Evolutionary conservation across 2,888 invertebrate genomes (phyloP).

Genomic region (Plemyria rubiginata): DNA sequence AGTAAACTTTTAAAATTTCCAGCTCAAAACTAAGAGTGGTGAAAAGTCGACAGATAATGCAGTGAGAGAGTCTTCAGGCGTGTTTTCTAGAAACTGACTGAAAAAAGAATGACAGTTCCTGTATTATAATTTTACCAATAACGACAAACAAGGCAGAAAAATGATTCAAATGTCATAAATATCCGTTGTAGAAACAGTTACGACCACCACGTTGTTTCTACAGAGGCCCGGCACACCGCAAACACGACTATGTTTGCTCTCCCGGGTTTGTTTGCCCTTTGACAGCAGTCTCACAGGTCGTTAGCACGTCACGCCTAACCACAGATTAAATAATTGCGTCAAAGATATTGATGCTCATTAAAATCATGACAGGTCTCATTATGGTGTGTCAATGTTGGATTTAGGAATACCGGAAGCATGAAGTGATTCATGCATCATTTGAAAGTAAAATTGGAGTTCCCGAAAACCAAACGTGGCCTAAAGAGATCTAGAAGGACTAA

Average conservation of each 20-base stretch:
- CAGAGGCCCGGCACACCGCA: slow-evolving; percentile 65
- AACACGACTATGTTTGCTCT: slow-evolving; percentile 69
- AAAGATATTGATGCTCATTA: slow-evolving; percentile 27
- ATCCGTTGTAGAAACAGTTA: slow-evolving; percentile 37
- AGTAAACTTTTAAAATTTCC: no score
- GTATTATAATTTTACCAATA: no score
- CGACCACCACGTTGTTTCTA: slow-evolving; percentile 70
- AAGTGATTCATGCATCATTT: slow-evolving; percentile 24
- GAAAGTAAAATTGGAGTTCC: slow-evolving; percentile 5
- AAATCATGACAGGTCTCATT: slow-evolving; percentile 20
- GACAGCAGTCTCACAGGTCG: slow-evolving; percentile 83
- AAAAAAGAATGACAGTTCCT: no score
- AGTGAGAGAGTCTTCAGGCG: no score
- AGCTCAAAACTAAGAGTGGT: no score
- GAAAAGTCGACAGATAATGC: no score
- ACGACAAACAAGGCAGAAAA: slow-evolving; percentile 1
- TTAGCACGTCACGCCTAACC: slow-evolving; percentile 79
- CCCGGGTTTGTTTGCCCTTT: slow-evolving; percentile 75
- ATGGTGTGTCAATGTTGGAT: slow-evolving; percentile 25
- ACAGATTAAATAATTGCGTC: slow-evolving; percentile 44
- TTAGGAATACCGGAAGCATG: slow-evolving; percentile 31
- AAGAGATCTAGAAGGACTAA: no score
- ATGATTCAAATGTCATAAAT: slow-evolving; percentile 38
- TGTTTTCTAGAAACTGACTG: no score
- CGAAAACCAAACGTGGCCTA: background rate